These are phyloP conservation scores for Sycophila sp. DNA, from an alignment of 1,140 invertebrate species.

Conservation along the genomic window DNA sequence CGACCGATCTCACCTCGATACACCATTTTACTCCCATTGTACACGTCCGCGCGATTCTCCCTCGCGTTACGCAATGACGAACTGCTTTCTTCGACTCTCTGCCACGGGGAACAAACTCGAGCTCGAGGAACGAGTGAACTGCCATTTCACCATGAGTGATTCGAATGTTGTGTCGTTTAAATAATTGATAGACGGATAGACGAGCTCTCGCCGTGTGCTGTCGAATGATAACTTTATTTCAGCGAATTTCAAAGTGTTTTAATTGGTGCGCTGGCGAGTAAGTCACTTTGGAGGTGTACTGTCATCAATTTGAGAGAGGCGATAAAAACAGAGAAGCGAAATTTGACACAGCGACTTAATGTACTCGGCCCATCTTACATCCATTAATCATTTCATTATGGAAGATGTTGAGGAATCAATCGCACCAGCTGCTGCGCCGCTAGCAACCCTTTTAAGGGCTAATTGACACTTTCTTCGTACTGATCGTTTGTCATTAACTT, in stretches of 20 bases:
- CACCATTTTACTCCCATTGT: not conserved
- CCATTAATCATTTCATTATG: slow-evolving; percentile 53
- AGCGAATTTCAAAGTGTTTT: too few relatives aligned
- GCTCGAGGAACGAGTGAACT: not conserved
- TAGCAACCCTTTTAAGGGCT: slow-evolving; percentile 46
- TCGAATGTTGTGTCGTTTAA: too few relatives aligned
- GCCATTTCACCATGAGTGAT: too few relatives aligned
- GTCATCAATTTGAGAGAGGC: not conserved
- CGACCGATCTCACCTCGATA: slow-evolving; percentile 28
- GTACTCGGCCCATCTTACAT: too few relatives aligned
- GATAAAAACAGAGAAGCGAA: not conserved
- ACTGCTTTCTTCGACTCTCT: not conserved
- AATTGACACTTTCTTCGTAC: slow-evolving; percentile 43
- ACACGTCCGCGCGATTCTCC: not conserved
- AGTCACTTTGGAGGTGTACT: too few relatives aligned
- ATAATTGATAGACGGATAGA: too few relatives aligned
- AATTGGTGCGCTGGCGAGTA: too few relatives aligned
- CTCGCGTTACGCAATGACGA: slow-evolving; percentile 4
- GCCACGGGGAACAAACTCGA: too few relatives aligned
- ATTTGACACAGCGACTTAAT: not conserved
- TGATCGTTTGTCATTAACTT: slow-evolving; percentile 42
- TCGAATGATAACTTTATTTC: too few relatives aligned
- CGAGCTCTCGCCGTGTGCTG: too few relatives aligned
- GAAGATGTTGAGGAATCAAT: slow-evolving; percentile 53
- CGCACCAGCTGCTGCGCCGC: slow-evolving; percentile 32